phyloP scores from a whole-genome alignment of 1,140 invertebrate genomes.

The Spodoptera frugiperda region DNA sequence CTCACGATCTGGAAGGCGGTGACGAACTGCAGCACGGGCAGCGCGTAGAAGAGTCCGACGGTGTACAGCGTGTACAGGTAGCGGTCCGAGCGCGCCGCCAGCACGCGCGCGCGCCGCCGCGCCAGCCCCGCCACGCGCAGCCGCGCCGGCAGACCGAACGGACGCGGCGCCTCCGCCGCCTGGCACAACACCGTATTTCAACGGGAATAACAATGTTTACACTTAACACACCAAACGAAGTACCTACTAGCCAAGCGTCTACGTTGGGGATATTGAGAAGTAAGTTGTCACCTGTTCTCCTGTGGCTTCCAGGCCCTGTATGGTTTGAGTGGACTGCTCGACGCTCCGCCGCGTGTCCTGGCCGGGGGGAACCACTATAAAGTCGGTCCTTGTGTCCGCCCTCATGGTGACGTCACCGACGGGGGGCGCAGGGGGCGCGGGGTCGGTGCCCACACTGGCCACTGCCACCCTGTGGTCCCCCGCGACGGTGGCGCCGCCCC shows the following conservation, averaged over 20 bases:
- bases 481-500: neutral
- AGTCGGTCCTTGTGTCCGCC: neutral
- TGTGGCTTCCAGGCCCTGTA: neutral
- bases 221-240: neutral
- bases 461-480: neutral
- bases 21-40: slow-evolving; percentile 95
- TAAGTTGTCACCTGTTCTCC: neutral
- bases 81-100: slow-evolving; percentile 90
- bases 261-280: neutral
- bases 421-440: neutral
- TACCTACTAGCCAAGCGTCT: neutral
- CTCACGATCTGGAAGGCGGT: slow-evolving; percentile 92
- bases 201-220: neutral
- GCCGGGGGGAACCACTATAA: neutral
- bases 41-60: slow-evolving; percentile 95
- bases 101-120: slow-evolving; percentile 85
- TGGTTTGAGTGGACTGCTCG: slow-evolving; percentile 5
- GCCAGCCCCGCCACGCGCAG: slow-evolving; percentile 92
- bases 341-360: neutral
- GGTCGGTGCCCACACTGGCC: neutral
- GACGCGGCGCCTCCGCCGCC: slow-evolving; percentile 38
- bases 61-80: slow-evolving; percentile 94
- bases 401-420: neutral
- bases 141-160: slow-evolving; percentile 89
- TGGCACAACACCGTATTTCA: neutral